A percentile compares a stretch with the other conserved stretches of the same genome.
phyloP scores from a whole-genome alignment of 2,888 invertebrate genomes.

The Polydrusus tereticollis region DNA sequence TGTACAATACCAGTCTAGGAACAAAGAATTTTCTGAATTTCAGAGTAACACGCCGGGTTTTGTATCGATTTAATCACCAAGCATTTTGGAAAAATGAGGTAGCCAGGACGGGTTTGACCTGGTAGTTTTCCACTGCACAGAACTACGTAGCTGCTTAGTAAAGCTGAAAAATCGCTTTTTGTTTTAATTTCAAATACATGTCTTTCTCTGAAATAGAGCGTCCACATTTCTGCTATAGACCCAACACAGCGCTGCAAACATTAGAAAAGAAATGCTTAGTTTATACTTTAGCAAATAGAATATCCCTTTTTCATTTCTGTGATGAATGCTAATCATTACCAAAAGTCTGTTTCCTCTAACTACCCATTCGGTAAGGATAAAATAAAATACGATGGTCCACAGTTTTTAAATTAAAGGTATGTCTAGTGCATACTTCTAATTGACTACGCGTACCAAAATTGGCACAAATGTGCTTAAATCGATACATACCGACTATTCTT shows the following conservation, averaged over 20 bases:
- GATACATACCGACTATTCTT: constrained; percentile 11
- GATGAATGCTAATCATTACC: too few relatives aligned
- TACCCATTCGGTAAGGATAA: too few relatives aligned
- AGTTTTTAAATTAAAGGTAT: too few relatives aligned
- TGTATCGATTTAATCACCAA: constrained; percentile 37
- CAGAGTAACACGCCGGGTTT: constrained; percentile 35
- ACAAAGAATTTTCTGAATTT: constrained; percentile 69
- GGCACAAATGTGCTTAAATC: constrained; percentile 10
- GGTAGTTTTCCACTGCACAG: neutral
- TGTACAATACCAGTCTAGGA: constrained; percentile 58
- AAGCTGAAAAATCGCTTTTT: neutral
- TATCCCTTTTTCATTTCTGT: neutral
- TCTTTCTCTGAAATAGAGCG: neutral
- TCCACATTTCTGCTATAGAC: neutral
- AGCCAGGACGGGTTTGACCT: neutral
- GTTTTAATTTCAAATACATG: neutral
- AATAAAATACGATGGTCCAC: too few relatives aligned
- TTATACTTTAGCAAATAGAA: neutral
- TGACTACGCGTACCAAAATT: neutral
- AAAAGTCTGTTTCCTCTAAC: too few relatives aligned
- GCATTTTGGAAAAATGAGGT: neutral
- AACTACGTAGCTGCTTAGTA: neutral
- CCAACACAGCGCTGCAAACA: too few relatives aligned
- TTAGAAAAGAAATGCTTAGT: neutral
- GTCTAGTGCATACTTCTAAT: neutral